Base-by-base conservation (phyloP, 2,888 invertebrate species). In the Ichneumoninae sp. region DNA sequence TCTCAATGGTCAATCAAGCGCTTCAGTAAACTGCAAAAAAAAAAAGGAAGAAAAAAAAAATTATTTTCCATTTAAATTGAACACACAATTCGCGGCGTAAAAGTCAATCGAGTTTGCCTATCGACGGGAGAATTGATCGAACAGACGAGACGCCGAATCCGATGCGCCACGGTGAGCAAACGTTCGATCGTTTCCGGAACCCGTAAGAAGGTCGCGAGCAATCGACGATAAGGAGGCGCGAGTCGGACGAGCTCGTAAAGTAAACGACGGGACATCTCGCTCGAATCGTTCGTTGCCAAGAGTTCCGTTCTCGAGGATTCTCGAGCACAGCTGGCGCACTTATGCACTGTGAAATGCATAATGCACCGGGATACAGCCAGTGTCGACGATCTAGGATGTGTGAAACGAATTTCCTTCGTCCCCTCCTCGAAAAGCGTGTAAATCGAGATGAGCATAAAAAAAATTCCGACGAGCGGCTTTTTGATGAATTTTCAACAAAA, bases 291-390 rank as follows among this genome's bases (percentile, higher is more conserved):
- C 86, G 87, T 88, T 86, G 82, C 84, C 86, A 16, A 82, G 82
- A 83, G 81, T 86, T 88, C 87, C 77, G 74, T 70, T 57, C 66
- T 44, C 40, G 72, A 75, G 78, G 77, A 70, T 79, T 75, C 78
- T 68, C 77, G 79, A 66, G 87, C 89, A 86, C 90, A 91, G 90
- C 89, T 91, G 91, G 84, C 89, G 90, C 89, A 91, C 90, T 92
- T 91, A 91, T 92, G 90, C 89, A 86, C 91, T 92, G 93, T 92
- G 92, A 92, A 93, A 92, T 92, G 92, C 89, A 89, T 93, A 92
- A 93, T 91, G 87, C 87, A 82, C 78, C 76, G 83, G 83, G 57
- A 57, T 82, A 83, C 83, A 66, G 75, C 75, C 65, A 60, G 50
- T 54, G 52, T 72, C 74, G 44, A 52, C 86, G 89, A 87, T 89